phyloP scores from a whole-genome alignment of 2,888 invertebrate species.

The Rhagophthalmus giganteus region DNA sequence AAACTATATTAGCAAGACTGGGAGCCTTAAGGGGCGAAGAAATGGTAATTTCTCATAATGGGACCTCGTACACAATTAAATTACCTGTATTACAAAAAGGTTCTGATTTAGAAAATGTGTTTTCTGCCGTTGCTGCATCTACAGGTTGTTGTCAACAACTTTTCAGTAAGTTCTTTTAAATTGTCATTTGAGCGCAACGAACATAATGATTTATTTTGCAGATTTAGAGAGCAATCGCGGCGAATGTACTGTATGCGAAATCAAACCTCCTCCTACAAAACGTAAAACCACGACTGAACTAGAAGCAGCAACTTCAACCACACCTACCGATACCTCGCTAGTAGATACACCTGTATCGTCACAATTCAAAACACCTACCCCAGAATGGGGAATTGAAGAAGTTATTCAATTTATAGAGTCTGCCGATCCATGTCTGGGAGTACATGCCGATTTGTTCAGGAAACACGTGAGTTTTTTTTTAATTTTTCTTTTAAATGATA shows the following conservation, averaged over 20 bases:
- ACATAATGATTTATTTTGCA: too few relatives aligned
- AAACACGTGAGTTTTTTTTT: conserved; percentile 77
- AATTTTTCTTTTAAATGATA: background rate
- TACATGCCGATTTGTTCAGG: conserved; percentile 88
- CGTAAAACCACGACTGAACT: conserved; percentile 55
- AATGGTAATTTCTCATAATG: conserved; percentile 49
- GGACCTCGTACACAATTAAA: conserved; percentile 61
- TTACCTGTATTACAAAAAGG: conserved; percentile 56
- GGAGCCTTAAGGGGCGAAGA: conserved; percentile 50
- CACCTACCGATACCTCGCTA: conserved; percentile 57
- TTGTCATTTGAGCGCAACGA: too few relatives aligned
- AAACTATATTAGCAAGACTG: conserved; percentile 48
- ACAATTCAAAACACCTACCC: conserved; percentile 63
- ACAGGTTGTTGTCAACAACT: conserved; percentile 62
- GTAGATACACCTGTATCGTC: conserved; percentile 45
- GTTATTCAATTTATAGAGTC: conserved; percentile 89
- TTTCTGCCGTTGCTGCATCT: conserved; percentile 58
- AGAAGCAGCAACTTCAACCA: conserved; percentile 73
- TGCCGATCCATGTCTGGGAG: conserved; percentile 79
- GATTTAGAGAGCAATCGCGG: conserved; percentile 44
- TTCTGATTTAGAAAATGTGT: conserved; percentile 57
- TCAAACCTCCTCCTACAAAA: conserved; percentile 46
- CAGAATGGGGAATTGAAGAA: conserved; percentile 93
- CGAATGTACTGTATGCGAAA: conserved; percentile 48
- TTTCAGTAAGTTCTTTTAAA: conserved; percentile 56